Percentiles rank a stretch among this genome's conserved stretches.
phyloP scores from a whole-genome alignment of 2,797 vertebrate genomes.

The Philypnodon macrostomus region DNA sequence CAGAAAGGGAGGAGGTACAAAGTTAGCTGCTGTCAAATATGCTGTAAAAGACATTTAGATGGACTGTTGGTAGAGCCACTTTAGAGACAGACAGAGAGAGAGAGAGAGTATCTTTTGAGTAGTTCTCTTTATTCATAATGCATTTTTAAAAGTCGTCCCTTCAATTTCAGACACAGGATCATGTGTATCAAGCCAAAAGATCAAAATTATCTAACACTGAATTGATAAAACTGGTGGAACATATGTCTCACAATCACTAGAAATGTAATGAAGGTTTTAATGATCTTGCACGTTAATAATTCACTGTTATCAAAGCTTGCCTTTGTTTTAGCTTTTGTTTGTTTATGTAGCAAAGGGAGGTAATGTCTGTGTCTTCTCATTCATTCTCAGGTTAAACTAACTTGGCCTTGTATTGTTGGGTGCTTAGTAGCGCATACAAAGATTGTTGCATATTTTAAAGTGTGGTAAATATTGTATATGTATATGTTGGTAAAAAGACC shows the following conservation, averaged over 20 bases:
- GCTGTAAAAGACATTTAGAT: slow-evolving; percentile 23
- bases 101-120: slow-evolving; percentile 31
- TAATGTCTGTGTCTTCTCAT: slow-evolving; percentile 17
- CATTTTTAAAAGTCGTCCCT: slow-evolving; percentile 4
- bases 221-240: neutral
- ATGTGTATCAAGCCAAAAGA: slow-evolving; percentile 15
- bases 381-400: slow-evolving; percentile 66
- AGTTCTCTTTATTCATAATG: slow-evolving; percentile 1
- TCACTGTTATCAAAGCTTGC: slow-evolving; percentile 22
- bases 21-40: slow-evolving; percentile 9
- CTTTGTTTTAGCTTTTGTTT: slow-evolving; percentile 40
- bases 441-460: slow-evolving; percentile 12
- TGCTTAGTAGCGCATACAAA: slow-evolving; percentile 17
- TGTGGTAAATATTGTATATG: no score
- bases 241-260: neutral
- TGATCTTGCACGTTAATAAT: neutral
- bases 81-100: slow-evolving; percentile 29
- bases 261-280: neutral
- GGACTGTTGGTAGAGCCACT: slow-evolving; percentile 35
- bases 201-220: slow-evolving; percentile 16
- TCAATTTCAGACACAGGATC: slow-evolving; percentile 11
- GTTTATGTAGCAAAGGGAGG: slow-evolving; percentile 22
- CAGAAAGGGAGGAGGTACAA: slow-evolving; percentile 34
- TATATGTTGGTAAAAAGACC: no score
- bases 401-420: slow-evolving; percentile 26